Conservation (phyloP, 2,113 vertebrate species). For the Protomyctophum bolini region DNA sequence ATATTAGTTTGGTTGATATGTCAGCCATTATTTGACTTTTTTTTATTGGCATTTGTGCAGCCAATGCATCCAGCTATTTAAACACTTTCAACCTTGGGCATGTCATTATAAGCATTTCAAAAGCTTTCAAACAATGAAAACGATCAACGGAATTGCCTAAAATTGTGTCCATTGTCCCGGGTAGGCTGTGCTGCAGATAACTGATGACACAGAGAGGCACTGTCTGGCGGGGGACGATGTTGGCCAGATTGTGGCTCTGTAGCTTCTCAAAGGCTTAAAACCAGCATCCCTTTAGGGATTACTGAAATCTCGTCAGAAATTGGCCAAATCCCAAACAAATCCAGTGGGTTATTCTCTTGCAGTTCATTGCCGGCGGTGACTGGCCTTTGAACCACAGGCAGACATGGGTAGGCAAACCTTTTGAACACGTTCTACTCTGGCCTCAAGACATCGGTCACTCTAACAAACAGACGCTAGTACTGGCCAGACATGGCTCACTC, state of each 20-base stretch:
- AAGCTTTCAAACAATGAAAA: too few species aligned
- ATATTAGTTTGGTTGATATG: too few species aligned
- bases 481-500: conserved; percentile 21
- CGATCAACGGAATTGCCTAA: background rate
- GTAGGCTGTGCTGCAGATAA: conserved; percentile 7
- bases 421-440: conserved; percentile 42
- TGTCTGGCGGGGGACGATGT: conserved; percentile 44
- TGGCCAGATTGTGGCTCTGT: conserved; percentile 59
- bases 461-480: conserved; percentile 24
- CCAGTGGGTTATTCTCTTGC: conserved; percentile 31
- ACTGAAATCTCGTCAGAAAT: conserved; percentile 60
- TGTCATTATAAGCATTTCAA: too few species aligned
- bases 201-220: conserved; percentile 29
- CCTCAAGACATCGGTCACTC: conserved; percentile 40
- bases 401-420: conserved; percentile 34
- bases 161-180: conserved; percentile 2
- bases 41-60: too few species aligned
- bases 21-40: too few species aligned
- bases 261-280: conserved; percentile 45
- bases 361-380: conserved; percentile 27
- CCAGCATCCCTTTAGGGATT: conserved; percentile 55
- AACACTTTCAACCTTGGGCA: too few species aligned
- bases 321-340: conserved; percentile 68
- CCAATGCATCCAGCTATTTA: too few species aligned
- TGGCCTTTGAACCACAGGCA: conserved; percentile 39